These are phyloP conservation scores for Eurosta solidaginis DNA, from an alignment of 1,140 invertebrate species.

Conservation along the genomic window DNA sequence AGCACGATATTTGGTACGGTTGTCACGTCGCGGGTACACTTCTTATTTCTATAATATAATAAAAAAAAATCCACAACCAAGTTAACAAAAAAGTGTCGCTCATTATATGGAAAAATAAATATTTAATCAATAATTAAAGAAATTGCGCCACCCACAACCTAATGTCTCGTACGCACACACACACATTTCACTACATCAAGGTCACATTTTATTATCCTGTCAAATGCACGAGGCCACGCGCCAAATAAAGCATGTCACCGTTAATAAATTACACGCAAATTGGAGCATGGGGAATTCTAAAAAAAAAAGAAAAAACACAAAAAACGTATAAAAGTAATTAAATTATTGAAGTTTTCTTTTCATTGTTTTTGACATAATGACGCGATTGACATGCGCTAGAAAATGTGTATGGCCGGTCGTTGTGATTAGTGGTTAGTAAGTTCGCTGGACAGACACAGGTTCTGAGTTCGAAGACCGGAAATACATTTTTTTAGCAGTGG, in stretches of 20 bases:
- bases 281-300: no score
- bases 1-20: no score
- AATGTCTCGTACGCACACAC: background rate
- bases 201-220: background rate
- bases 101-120: background rate
- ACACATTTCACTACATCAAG: background rate
- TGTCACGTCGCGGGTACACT: no score
- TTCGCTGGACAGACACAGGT: no score
- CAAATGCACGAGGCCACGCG: background rate
- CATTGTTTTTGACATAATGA: background rate
- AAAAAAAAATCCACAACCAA: no score
- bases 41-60: no score
- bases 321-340: background rate
- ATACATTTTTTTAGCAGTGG: no score
- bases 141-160: background rate
- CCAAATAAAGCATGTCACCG: background rate
- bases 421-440: no score
- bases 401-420: no score
- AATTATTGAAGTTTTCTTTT: background rate
- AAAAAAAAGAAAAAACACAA: background rate
- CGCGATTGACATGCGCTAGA: background rate
- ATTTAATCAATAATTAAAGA: background rate
- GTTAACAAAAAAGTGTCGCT: no score
- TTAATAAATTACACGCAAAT: background rate
- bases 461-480: no score